A percentile compares a stretch with the other conserved stretches of the same genome.
Conservation (phyloP, 2,888 invertebrate genomes). For the Hirtodrosophila duncani region DNA sequence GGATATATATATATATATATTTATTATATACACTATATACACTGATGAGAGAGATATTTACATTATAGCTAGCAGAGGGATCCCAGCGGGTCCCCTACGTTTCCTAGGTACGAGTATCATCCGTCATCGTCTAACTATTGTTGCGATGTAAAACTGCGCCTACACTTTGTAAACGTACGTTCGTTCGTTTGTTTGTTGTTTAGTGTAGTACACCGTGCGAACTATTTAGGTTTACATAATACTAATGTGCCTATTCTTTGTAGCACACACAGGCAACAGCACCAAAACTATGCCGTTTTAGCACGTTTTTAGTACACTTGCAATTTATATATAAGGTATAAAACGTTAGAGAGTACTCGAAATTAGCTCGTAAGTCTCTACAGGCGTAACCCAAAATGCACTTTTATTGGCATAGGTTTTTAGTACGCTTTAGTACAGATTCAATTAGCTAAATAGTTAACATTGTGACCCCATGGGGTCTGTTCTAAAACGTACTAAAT, state of each 20-base stretch:
- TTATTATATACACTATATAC: slow-evolving; percentile 47
- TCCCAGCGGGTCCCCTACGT: slow-evolving; percentile 14
- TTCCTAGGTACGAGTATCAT: too few relatives aligned
- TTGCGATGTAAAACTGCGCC: slow-evolving; percentile 65
- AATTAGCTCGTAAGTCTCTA: slow-evolving; percentile 7
- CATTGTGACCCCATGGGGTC: slow-evolving; percentile 2
- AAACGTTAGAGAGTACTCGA: slow-evolving; percentile 1
- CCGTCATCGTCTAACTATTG: slow-evolving; percentile 70
- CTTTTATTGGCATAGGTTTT: slow-evolving; percentile 26
- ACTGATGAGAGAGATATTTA: slow-evolving; percentile 39
- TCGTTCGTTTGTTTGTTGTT: slow-evolving; percentile 39
- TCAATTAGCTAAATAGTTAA: slow-evolving; percentile 31
- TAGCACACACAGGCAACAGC: slow-evolving; percentile 35
- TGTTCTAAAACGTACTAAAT: slow-evolving; percentile 14
- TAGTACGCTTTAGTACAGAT: slow-evolving; percentile 33
- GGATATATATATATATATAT: slow-evolving; percentile 61
- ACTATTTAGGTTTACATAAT: slow-evolving; percentile 10
- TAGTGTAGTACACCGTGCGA: slow-evolving; percentile 30
- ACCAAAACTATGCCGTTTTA: slow-evolving; percentile 52
- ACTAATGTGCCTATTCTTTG: slow-evolving; percentile 38
- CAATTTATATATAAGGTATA: slow-evolving; percentile 30
- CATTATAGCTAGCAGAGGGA: slow-evolving; percentile 28
- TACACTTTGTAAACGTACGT: slow-evolving; percentile 49
- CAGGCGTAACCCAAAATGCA: background rate
- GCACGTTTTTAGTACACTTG: slow-evolving; percentile 57